Evolutionary conservation across 2,113 vertebrate genomes (phyloP).

Genomic region (Chinchilla lanigera): DNA sequence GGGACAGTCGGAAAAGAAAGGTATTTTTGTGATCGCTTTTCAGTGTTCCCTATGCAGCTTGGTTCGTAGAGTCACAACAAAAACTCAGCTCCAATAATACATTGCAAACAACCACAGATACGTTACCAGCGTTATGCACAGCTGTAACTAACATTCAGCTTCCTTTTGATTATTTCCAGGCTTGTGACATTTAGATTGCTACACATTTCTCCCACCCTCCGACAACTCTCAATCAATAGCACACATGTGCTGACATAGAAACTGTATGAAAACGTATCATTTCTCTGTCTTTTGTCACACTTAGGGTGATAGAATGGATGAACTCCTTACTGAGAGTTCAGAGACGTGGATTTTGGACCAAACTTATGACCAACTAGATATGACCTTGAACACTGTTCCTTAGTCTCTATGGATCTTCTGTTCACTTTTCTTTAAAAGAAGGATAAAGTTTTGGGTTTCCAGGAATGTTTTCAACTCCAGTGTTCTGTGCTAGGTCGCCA

Average conservation of each 20-base stretch:
- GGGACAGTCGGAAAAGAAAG: conserved; percentile 76
- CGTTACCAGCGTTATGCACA: conserved; percentile 73
- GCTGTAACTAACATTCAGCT: conserved; percentile 69
- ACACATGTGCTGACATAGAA: background rate
- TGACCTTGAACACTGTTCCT: conserved; percentile 18
- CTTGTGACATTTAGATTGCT: conserved; percentile 68
- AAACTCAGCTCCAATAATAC: conserved; percentile 79
- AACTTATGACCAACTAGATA: conserved; percentile 12
- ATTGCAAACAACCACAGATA: conserved; percentile 66
- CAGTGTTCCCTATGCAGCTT: conserved; percentile 59
- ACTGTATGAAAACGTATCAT: background rate
- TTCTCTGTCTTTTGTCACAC: conserved; percentile 41
- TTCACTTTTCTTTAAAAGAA: conserved; percentile 1
- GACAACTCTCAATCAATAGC: conserved; percentile 69
- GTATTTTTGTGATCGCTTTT: conserved; percentile 82
- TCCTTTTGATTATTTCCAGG: conserved; percentile 84
- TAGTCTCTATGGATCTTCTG: background rate
- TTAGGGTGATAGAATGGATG: background rate
- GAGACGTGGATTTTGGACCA: background rate
- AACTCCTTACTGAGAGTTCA: background rate
- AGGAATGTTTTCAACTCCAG: background rate
- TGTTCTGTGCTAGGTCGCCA: background rate
- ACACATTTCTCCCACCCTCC: conserved; percentile 71
- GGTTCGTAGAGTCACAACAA: conserved; percentile 76
- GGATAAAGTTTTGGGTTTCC: background rate